Percentiles rank a stretch among this genome's conserved stretches.
phyloP scores from a whole-genome alignment of 2,797 vertebrate genomes.

The Chaenodraco wilsoni region DNA sequence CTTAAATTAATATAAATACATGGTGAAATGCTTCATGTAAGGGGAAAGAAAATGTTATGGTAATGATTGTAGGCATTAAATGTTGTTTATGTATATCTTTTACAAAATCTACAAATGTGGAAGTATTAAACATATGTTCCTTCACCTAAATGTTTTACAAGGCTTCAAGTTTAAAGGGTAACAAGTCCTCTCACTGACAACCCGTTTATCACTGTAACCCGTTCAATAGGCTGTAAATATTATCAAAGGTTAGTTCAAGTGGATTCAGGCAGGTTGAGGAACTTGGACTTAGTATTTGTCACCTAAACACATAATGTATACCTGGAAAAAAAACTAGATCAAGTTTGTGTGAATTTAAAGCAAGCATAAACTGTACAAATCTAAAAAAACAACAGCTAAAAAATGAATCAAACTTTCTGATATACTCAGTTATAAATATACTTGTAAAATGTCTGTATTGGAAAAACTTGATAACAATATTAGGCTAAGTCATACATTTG shows the following conservation, averaged over 20 bases:
- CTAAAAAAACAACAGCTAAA: background rate
- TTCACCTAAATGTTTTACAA: conserved; percentile 33
- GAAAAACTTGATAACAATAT: too few species aligned
- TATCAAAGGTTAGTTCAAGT: conserved; percentile 78
- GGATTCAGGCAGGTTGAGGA: conserved; percentile 48
- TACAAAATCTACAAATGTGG: background rate
- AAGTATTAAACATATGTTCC: conserved; percentile 14
- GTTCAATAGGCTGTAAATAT: conserved; percentile 78
- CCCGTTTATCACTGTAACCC: conserved; percentile 65
- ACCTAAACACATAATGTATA: conserved; percentile 4
- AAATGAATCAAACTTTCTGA: background rate
- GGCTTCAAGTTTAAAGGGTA: conserved; percentile 56
- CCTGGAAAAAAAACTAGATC: conserved; percentile 9
- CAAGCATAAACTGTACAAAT: background rate
- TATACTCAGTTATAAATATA: background rate
- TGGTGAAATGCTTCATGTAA: background rate
- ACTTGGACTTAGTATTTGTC: conserved; percentile 39
- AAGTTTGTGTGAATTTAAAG: background rate
- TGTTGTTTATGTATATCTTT: background rate
- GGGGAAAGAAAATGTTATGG: background rate
- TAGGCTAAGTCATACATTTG: too few species aligned
- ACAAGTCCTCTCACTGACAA: conserved; percentile 57
- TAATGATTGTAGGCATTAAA: too few species aligned
- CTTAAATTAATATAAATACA: background rate
- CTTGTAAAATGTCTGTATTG: background rate